These are phyloP conservation scores for Mythimna loreyi DNA, from an alignment of 2,888 invertebrate genomes.

Conservation along the genomic window DNA sequence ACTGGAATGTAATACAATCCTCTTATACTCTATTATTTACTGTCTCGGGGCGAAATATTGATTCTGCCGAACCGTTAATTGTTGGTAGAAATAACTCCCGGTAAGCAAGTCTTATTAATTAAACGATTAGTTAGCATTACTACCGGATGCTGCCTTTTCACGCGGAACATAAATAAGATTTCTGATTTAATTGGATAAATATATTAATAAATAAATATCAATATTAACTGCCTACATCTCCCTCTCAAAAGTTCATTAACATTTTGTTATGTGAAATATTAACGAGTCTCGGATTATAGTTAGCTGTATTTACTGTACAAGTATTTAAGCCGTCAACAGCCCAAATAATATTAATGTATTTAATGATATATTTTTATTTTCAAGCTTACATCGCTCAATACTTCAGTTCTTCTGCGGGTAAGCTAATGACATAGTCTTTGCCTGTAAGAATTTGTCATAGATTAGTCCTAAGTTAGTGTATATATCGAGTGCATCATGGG, in stretches of 20 bases:
- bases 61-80: background rate
- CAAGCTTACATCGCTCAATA: slow-evolving; percentile 88
- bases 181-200: slow-evolving; percentile 2
- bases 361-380: slow-evolving; percentile 72
- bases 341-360: slow-evolving; percentile 27
- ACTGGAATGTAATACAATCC: no score
- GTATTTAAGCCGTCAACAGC: background rate
- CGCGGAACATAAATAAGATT: background rate
- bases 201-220: slow-evolving; percentile 5
- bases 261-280: background rate
- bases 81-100: background rate
- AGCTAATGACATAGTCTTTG: slow-evolving; percentile 64
- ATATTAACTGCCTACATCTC: slow-evolving; percentile 9
- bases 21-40: no score
- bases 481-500: slow-evolving; percentile 47
- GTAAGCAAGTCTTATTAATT: background rate
- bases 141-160: background rate
- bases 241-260: slow-evolving; percentile 12
- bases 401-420: slow-evolving; percentile 86
- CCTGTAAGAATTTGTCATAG: slow-evolving; percentile 39
- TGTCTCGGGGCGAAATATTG: background rate
- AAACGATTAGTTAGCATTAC: slow-evolving; percentile 3
- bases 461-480: slow-evolving; percentile 28
- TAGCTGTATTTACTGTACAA: no score
- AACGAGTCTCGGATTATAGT: background rate